These are phyloP conservation scores for Torymus texanus DNA, from an alignment of 2,888 invertebrate species.

Conservation along the genomic window DNA sequence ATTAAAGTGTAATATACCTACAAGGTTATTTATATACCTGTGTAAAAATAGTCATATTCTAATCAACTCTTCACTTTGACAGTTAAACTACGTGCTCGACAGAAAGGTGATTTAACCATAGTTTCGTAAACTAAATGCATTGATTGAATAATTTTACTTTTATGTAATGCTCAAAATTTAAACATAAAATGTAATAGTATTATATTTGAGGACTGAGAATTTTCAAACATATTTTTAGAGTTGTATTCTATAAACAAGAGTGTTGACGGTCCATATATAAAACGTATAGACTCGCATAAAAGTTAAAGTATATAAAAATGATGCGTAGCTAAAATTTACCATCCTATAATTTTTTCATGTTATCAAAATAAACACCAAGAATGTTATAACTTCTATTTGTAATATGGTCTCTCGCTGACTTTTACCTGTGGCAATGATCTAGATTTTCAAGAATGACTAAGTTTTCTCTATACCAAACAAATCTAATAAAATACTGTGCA, in stretches of 20 bases:
- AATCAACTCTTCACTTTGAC: conserved; percentile 23
- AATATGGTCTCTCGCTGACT: too few relatives aligned
- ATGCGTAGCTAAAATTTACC: not conserved
- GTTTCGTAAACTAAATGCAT: not conserved
- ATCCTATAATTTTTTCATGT: conserved; percentile 1
- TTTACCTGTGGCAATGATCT: too few relatives aligned
- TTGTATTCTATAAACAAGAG: not conserved
- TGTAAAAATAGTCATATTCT: conserved; percentile 20
- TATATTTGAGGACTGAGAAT: too few relatives aligned
- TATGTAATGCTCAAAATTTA: too few relatives aligned
- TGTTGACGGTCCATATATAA: not conserved
- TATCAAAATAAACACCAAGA: not conserved
- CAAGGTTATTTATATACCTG: conserved; percentile 4
- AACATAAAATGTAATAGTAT: too few relatives aligned
- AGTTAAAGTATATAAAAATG: conserved; percentile 1
- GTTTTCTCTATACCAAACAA: too few relatives aligned
- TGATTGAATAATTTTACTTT: too few relatives aligned
- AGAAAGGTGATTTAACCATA: conserved; percentile 9
- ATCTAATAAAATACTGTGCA: too few relatives aligned
- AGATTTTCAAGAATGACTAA: too few relatives aligned
- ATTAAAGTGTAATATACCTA: too few relatives aligned
- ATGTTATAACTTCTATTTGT: too few relatives aligned
- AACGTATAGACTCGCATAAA: not conserved
- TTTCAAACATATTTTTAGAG: too few relatives aligned
- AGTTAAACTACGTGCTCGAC: not conserved